phyloP scores from a whole-genome alignment of 2,113 vertebrate species.

The Chelonoidis abingdonii region DNA sequence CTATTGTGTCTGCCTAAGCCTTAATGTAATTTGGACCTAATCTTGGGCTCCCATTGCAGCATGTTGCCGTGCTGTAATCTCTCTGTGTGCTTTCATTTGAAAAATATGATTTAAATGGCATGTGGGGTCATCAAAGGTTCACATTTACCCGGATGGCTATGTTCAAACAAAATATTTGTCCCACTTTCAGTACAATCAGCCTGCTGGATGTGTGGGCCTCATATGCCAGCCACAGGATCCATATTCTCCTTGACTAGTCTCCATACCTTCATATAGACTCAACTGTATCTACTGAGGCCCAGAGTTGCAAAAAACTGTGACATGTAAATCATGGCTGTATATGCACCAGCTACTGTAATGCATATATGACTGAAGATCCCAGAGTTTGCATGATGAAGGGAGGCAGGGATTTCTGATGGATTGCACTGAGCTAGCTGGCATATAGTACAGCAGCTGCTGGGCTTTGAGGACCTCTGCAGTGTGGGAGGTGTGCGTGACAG shows the following conservation, averaged over 20 bases:
- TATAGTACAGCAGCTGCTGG: constrained; percentile 37
- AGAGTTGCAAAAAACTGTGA: constrained; percentile 49
- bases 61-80: not conserved
- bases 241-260: not conserved
- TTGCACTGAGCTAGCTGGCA: not conserved
- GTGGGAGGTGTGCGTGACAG: not conserved
- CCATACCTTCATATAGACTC: not conserved
- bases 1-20: not conserved
- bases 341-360: not conserved
- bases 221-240: constrained; percentile 21
- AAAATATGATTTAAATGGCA: not conserved
- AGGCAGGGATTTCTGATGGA: not conserved
- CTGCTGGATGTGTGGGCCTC: constrained; percentile 40
- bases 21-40: not conserved
- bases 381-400: not conserved
- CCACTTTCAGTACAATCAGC: not conserved
- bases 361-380: constrained; percentile 14
- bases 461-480: not conserved
- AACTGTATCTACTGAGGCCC: not conserved
- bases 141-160: not conserved
- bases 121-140: not conserved
- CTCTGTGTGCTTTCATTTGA: not conserved
- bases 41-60: not conserved
- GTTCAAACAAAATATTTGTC: not conserved
- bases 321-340: constrained; percentile 14